Conservation (phyloP, 53 echinoderm and acorn worm genomes). For the Luidia sarsii region DNA sequence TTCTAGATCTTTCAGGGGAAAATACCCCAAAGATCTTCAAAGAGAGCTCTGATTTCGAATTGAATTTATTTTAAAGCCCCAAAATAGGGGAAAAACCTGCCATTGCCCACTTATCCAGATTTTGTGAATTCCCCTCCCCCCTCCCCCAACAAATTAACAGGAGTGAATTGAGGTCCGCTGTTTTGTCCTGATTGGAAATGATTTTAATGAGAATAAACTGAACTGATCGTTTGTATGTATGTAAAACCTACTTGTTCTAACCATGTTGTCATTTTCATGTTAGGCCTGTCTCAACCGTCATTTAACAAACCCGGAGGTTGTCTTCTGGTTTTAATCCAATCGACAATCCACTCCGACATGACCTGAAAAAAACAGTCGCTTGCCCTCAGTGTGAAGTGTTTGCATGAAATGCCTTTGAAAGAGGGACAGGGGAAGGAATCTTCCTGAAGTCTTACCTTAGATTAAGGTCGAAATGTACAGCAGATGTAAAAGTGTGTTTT, state of each 20-base stretch:
- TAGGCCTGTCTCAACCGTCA: background rate
- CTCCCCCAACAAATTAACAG: no score
- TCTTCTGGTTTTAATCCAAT: background rate
- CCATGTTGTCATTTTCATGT: background rate
- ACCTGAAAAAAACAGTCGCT: background rate
- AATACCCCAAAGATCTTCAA: no score
- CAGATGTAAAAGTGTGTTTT: no score
- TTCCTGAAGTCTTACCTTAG: background rate
- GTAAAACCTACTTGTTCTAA: conserved; percentile 5
- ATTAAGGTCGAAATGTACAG: no score
- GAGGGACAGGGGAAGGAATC: background rate
- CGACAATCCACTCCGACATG: background rate
- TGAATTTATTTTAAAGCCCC: no score
- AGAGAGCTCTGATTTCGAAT: no score
- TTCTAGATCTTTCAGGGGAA: no score
- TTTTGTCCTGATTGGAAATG: conserved; percentile 23
- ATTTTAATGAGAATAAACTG: conserved; percentile 36
- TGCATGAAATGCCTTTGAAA: background rate
- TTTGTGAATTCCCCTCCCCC: background rate
- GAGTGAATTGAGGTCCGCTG: background rate
- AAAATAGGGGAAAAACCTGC: no score
- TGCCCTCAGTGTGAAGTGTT: background rate
- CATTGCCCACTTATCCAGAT: no score
- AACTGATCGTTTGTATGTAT: conserved; percentile 37
- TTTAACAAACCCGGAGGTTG: background rate